Evolutionary conservation across 2,113 vertebrate species (phyloP), one percentile per base, ranked within the genome.

Genomic region (Scomber scombrus): DNA sequence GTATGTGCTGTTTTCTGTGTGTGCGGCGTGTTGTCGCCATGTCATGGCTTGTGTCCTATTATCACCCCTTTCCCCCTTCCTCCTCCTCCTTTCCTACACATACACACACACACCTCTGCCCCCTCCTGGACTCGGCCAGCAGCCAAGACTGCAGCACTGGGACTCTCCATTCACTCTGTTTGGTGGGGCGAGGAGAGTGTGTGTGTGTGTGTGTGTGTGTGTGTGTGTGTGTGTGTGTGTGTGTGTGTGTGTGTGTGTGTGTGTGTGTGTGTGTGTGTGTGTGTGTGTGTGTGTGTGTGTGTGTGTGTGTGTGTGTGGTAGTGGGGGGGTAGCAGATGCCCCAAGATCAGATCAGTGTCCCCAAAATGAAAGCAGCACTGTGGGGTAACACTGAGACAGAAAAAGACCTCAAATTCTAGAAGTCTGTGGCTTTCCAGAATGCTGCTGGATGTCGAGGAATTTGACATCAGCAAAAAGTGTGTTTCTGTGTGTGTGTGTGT

Each of bases 1-100:
- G 83, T 69, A 64, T 90, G 88, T 91, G 91, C 94, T 95, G 95
- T 95, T 95, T 92, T 92, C 91, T 89, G 87, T 90, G 93, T 92
- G 88, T 91, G 89, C 83, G 88, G 72, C 84, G 85, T 95, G 91
- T 95, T 92, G 91, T 90, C 71, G 57, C 87, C 93, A 91, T 95
- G 93, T 94, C 78, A 52, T 78, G 80, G 86, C 91, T 94, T 92
- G 93, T 95, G 93, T 93, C 88, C 91, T 92, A 95, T 96, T 95
- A 95, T 95, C 91, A 93, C 91, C 88, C 85, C 62, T 50, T 62
- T 75, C 51, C 83, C 80, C 51, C 65, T 65, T 51, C 64, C 67
- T 47, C 83, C 46, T 19, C 26, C 68, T 66, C 57, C 61, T 31
- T 34, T 46, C 21, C 26, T 45, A 21, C 60, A 57, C 15, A 77